phyloP scores from a whole-genome alignment of 2,797 vertebrate genomes.

The Dallia pectoralis region DNA sequence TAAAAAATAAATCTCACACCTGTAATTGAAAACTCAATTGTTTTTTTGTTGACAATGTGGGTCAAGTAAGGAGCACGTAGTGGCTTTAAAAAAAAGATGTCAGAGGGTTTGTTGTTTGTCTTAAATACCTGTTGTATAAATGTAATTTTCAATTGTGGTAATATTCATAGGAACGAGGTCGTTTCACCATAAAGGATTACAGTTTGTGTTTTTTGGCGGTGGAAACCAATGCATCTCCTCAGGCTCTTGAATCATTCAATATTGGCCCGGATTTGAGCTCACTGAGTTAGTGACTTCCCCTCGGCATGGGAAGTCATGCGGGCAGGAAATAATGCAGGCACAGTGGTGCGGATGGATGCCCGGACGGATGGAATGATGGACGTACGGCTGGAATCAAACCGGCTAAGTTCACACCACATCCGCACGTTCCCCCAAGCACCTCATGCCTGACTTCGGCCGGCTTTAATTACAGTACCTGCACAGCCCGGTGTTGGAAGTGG shows the following conservation, averaged over 20 bases:
- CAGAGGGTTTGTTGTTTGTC: background rate
- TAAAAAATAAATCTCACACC: conserved; percentile 34
- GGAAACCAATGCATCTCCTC: conserved; percentile 21
- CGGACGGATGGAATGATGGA: conserved; percentile 25
- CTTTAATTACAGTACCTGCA: conserved; percentile 75
- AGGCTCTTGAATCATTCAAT: conserved; percentile 32
- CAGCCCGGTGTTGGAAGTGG: conserved; percentile 77
- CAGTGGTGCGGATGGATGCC: conserved; percentile 35
- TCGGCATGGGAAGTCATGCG: conserved; percentile 28
- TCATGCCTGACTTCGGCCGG: conserved; percentile 13
- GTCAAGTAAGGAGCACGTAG: too few relatives aligned
- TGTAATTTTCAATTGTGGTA: too few relatives aligned
- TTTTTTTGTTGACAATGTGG: too few relatives aligned
- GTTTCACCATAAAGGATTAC: too few relatives aligned
- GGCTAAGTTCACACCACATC: conserved; percentile 31
- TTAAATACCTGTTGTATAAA: too few relatives aligned
- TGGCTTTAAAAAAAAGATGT: conserved; percentile 6
- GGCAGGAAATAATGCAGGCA: conserved; percentile 22
- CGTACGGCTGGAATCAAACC: conserved; percentile 37
- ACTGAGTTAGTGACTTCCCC: conserved; percentile 24
- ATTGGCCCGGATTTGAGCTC: conserved; percentile 40
- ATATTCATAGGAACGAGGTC: too few relatives aligned
- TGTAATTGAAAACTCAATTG: conserved; percentile 27
- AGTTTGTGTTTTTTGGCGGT: too few relatives aligned
- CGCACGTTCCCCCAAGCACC: conserved; percentile 35